phyloP scores from a whole-genome alignment of 2,797 vertebrate genomes.

The Merluccius polli region DNA sequence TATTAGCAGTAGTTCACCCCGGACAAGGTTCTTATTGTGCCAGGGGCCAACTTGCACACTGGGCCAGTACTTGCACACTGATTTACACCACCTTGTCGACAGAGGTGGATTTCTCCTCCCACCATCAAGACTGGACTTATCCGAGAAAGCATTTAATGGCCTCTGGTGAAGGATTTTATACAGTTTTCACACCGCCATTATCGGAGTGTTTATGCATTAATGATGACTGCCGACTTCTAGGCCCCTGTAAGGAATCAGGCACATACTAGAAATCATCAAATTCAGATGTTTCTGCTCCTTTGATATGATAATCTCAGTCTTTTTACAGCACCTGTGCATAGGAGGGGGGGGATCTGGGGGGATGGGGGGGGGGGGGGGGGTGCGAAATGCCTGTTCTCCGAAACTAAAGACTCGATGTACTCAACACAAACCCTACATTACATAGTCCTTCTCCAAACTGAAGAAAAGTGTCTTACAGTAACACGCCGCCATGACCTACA shows the following conservation, averaged over 20 bases:
- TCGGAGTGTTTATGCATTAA: slow-evolving; percentile 64
- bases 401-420: background rate
- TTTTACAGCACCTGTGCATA: slow-evolving; percentile 48
- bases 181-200: slow-evolving; percentile 55
- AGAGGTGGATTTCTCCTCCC: slow-evolving; percentile 43
- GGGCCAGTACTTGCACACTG: slow-evolving; percentile 21
- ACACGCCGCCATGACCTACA: background rate
- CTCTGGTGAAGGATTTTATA: slow-evolving; percentile 62
- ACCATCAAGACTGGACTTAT: slow-evolving; percentile 52
- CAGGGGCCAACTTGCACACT: slow-evolving; percentile 48
- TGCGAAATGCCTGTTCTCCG: too few relatives aligned
- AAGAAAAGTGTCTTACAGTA: background rate
- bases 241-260: slow-evolving; percentile 39
- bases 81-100: slow-evolving; percentile 59
- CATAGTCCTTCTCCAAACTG: background rate
- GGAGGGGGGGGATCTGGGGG: slow-evolving; percentile 31
- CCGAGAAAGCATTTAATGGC: slow-evolving; percentile 57
- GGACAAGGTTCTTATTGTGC: slow-evolving; percentile 62
- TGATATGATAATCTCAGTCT: slow-evolving; percentile 59
- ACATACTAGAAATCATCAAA: slow-evolving; percentile 55
- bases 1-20: slow-evolving; percentile 59
- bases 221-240: slow-evolving; percentile 48
- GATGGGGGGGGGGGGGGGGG: slow-evolving; percentile 32
- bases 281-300: slow-evolving; percentile 54
- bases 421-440: background rate